Evolutionary conservation across 2,797 vertebrate genomes (phyloP), one percentile per base, ranked within the genome.

Genomic region (Echeneis naucrates): DNA sequence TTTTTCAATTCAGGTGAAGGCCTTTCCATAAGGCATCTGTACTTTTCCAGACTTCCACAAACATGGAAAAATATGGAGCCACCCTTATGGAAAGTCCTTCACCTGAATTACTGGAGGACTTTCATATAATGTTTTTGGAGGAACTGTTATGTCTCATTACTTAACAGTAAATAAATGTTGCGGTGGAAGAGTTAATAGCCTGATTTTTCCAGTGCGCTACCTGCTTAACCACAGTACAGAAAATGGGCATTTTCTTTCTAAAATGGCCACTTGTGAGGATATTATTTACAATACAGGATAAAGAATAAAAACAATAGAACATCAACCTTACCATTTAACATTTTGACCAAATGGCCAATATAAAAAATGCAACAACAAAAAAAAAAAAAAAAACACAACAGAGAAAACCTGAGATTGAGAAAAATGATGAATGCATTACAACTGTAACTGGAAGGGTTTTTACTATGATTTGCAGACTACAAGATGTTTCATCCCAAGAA

Each of bases 41-140:
- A 67, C 55, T 72, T 86, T 84, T 85, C 81, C 82, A 65, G 54
- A 67, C 57, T 8, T 79, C 68, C 69, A 68, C 74, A 78, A 69
- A 63, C 65, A 53, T 72, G 80, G 74, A 81, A 82, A 85, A 78
- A 73, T 21, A 23, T 59, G 13, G 44, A 21, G 42, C 57, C 38
- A 30, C 26, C 57, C 45, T 68, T 65, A 72, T 66, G 81, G 77
- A 87, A 88, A 78, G 52, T 62, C 78, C 58, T 75, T 27, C 26
- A 77, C 70, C 50, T 80, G 70, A 67, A 78, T 77, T 83, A 85
- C 85, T 67, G 51, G 86, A 70, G 62, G 76, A 55, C 80, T 85
- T 87, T 91, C 71, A 88, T 65, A n/a, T 68, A 9, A 71, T 72
- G 53, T 83, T 79, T 83, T 69, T 65, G 32, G 63, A 78, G 55